Conservation (phyloP, 2,113 vertebrate species). For the Okapia johnstoni region DNA sequence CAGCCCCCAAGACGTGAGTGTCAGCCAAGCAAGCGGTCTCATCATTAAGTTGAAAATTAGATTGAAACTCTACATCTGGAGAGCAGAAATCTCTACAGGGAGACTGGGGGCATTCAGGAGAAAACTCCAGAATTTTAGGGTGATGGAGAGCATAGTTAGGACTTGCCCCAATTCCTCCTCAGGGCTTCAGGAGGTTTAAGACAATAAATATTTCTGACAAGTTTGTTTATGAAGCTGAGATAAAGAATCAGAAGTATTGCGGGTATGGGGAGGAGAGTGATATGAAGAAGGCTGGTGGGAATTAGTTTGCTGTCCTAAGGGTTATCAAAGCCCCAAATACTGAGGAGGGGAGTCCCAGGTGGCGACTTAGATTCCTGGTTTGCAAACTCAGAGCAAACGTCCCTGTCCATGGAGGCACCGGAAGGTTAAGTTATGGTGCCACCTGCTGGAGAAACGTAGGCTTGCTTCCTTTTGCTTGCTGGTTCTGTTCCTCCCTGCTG, state of each 20-base stretch:
- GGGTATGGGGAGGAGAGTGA: not conserved
- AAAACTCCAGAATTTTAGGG: not conserved
- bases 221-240: not conserved
- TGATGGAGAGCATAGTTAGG: not conserved
- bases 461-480: not conserved
- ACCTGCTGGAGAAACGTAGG: conserved; percentile 50
- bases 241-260: not conserved
- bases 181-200: not conserved
- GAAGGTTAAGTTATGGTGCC: conserved; percentile 67
- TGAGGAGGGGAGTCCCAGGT: not conserved
- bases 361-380: not conserved
- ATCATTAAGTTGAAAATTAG: not conserved
- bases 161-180: not conserved
- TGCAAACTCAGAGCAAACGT: not conserved
- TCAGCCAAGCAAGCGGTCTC: not conserved
- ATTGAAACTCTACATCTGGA: not conserved
- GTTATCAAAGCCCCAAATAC: not conserved
- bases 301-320: not conserved
- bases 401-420: accelerated
- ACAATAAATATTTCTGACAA: not conserved
- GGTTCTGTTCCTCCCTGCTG: not conserved
- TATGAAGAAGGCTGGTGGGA: not conserved
- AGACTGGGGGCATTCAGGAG: not conserved
- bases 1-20: not conserved
- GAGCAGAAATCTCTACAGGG: not conserved